Evolutionary conservation across 2,113 vertebrate species (phyloP).

Genomic region (Eupsittula cactorum): DNA sequence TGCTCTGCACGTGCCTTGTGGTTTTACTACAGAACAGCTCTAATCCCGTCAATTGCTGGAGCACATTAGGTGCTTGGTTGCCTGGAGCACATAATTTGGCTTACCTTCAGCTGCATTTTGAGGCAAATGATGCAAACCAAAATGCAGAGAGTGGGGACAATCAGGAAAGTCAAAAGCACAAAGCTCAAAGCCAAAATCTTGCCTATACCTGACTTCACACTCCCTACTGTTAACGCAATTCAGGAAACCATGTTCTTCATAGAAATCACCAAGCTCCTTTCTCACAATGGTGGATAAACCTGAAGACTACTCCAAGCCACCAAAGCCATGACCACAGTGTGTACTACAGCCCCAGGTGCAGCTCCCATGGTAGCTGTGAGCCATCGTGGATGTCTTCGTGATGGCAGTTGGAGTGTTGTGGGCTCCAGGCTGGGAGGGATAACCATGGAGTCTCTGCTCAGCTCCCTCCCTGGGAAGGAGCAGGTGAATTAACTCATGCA

Average conservation of each 20-base stretch:
- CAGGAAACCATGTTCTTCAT: background rate
- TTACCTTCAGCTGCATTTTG: background rate
- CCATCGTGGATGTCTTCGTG: background rate
- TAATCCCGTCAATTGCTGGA: background rate
- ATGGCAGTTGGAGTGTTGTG: background rate
- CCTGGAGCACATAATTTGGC: background rate
- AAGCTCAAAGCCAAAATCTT: background rate
- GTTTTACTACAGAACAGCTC: background rate
- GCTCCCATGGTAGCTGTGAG: background rate
- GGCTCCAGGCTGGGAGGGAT: background rate
- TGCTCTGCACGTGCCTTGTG: accelerated
- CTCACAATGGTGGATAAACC: background rate
- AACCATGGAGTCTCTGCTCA: background rate
- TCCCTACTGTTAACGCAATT: background rate
- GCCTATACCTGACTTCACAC: background rate
- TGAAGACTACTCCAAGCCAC: background rate
- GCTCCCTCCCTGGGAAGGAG: background rate
- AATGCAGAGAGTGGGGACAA: background rate
- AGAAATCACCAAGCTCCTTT: background rate
- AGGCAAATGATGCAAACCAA: background rate
- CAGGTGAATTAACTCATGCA: background rate
- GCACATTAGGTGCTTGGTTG: background rate
- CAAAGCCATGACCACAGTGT: background rate
- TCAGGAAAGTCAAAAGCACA: background rate
- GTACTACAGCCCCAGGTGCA: background rate